Evolutionary conservation across 2,797 vertebrate species (phyloP).

Genomic region (Cyprinodon diabolis): DNA sequence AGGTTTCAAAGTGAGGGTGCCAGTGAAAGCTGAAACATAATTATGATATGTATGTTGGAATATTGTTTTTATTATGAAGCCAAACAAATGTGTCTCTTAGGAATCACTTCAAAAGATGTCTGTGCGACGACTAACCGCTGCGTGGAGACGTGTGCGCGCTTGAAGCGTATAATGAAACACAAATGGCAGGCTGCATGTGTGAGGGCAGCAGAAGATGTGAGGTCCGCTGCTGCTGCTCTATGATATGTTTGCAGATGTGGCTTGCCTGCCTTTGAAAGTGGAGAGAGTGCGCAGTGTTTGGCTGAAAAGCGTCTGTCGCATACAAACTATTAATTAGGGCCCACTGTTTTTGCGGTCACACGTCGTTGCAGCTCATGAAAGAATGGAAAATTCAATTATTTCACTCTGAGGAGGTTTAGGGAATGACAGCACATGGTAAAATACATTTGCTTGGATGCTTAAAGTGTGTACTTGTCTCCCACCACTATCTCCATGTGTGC

Average conservation of each 20-base stretch:
- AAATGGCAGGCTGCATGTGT: slow-evolving; percentile 69
- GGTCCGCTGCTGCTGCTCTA: slow-evolving; percentile 60
- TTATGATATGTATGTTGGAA: slow-evolving; percentile 79
- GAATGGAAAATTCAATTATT: slow-evolving; percentile 70
- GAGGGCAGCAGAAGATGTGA: slow-evolving; percentile 62
- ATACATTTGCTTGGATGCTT: slow-evolving; percentile 28
- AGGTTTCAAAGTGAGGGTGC: slow-evolving; percentile 22
- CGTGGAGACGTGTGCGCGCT: slow-evolving; percentile 54
- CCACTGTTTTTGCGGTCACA: slow-evolving; percentile 53
- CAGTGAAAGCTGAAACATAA: slow-evolving; percentile 71
- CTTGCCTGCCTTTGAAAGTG: slow-evolving; percentile 26
- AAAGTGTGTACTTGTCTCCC: slow-evolving; percentile 23
- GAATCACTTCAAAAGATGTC: slow-evolving; percentile 77
- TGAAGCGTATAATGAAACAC: slow-evolving; percentile 74
- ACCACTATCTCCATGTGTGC: slow-evolving; percentile 39
- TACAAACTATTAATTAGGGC: slow-evolving; percentile 73
- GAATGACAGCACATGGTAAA: slow-evolving; percentile 49
- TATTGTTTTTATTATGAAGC: slow-evolving; percentile 85
- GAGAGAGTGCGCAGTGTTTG: slow-evolving; percentile 7
- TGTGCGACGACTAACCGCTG: slow-evolving; percentile 72
- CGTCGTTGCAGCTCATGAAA: slow-evolving; percentile 55
- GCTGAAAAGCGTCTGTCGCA: slow-evolving; percentile 57
- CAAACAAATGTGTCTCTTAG: slow-evolving; percentile 79
- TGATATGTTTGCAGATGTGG: slow-evolving; percentile 49
- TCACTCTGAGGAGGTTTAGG: slow-evolving; percentile 49